A percentile compares a stretch with the other conserved stretches of the same genome.
Conservation (phyloP, 2,888 invertebrate genomes). For the Antheraea yamamai region DNA sequence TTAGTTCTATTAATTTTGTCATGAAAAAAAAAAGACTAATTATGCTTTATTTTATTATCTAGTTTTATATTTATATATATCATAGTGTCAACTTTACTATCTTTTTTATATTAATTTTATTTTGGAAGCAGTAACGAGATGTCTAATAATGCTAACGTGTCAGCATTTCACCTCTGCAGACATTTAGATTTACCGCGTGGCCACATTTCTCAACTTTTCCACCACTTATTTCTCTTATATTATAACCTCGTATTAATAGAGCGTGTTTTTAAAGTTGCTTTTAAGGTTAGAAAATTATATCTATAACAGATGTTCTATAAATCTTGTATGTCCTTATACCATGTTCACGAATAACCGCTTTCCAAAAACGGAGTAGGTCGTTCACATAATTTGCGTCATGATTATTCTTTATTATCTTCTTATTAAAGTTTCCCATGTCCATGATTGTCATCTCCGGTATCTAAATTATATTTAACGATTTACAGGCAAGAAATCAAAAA, state of each 20-base stretch:
- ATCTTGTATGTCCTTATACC: constrained; percentile 45
- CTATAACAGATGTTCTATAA: constrained; percentile 40
- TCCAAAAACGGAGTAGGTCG: constrained; percentile 73
- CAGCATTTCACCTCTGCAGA: constrained; percentile 78
- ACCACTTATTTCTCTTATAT: constrained; percentile 42
- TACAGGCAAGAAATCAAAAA: constrained; percentile 92
- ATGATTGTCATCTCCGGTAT: constrained; percentile 28
- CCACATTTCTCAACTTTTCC: constrained; percentile 70
- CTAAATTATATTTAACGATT: constrained; percentile 34
- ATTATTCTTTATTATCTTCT: constrained; percentile 55
- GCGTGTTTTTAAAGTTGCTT: constrained; percentile 31
- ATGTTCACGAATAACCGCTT: constrained; percentile 68
- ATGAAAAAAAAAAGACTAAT: constrained; percentile 64
- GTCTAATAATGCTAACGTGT: constrained; percentile 80
- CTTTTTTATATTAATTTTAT: constrained; percentile 15
- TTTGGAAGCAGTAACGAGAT: constrained; percentile 45
- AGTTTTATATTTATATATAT: constrained; percentile 35
- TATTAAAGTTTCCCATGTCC: constrained; percentile 33
- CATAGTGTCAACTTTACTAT: background rate
- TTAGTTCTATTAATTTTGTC: constrained; percentile 83
- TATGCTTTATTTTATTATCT: constrained; percentile 39
- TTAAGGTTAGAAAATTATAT: constrained; percentile 37
- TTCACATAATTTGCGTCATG: constrained; percentile 76
- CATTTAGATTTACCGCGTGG: constrained; percentile 82
- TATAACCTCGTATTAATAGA: constrained; percentile 34